phyloP scores from a whole-genome alignment of 2,888 invertebrate genomes.

The Diplolepis rosae region DNA sequence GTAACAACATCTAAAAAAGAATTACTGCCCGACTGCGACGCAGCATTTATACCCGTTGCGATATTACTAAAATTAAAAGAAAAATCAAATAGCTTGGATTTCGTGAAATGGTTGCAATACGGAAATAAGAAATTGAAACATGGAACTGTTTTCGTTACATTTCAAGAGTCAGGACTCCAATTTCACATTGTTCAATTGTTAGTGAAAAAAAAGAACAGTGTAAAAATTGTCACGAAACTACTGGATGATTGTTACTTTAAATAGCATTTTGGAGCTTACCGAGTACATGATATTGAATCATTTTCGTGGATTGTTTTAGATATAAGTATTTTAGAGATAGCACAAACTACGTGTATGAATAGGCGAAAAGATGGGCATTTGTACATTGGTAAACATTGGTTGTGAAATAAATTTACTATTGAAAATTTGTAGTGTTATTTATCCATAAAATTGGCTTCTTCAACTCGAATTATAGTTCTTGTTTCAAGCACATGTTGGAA shows the following conservation, averaged over 20 bases:
- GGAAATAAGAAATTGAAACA: conserved; percentile 26
- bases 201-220: neutral
- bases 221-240: neutral
- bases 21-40: conserved; percentile 1
- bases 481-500: too few relatives aligned
- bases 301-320: too few relatives aligned
- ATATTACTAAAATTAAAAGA: neutral
- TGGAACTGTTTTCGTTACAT: conserved; percentile 18
- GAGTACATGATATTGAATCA: too few relatives aligned
- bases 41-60: neutral
- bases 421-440: too few relatives aligned
- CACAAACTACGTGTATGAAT: too few relatives aligned
- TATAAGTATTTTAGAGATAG: too few relatives aligned
- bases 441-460: too few relatives aligned
- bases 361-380: too few relatives aligned
- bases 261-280: conserved; percentile 6
- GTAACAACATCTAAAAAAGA: conserved; percentile 31
- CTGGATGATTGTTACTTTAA: neutral
- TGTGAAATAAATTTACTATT: too few relatives aligned
- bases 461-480: too few relatives aligned
- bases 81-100: neutral
- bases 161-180: conserved; percentile 10
- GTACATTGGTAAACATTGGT: too few relatives aligned
- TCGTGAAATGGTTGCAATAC: conserved; percentile 1
- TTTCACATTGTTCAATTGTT: conserved; percentile 23